Base-by-base conservation (phyloP, 2,888 invertebrate species). In the Campaea margaritaria region DNA sequence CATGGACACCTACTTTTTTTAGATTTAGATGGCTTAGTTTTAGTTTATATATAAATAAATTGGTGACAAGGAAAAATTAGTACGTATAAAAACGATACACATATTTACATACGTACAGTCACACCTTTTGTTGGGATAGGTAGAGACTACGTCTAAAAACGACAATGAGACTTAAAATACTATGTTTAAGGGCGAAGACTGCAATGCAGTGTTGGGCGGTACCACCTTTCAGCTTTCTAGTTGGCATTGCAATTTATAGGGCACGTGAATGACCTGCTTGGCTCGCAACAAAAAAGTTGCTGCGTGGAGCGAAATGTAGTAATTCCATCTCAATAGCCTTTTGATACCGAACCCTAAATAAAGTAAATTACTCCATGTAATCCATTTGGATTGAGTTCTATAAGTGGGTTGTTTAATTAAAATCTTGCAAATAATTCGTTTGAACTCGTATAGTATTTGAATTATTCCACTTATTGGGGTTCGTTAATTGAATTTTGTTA, bases 391-490 rank as follows among this genome's bases (percentile, higher is more conserved):
- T 66, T 69, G 66, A 71, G 68, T 71, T 68, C 60, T 65, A 49
- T 53, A 49, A 57, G 55, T 47, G 51, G 48, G 48, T 58, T 58
- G 53, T 58, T 58, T 53, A 52, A 58, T 58, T 58, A 52, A 62
- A 54, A 38, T 52, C 43, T 60, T 39, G 38, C 49, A 43, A 53
- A 54, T 56, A 60, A 65, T 68, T 31, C 62, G 67, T 68, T 68
- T 68, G 72, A 75, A 67, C 71, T 70, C 69, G 65, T 73, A 76
- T 76, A 74, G 73, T 72, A 70, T 74, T 75, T 72, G 73, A 80
- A 80, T 78, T 75, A 78, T 75, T 73, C 69, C 69, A 72, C 69
- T 75, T 68, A 68, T 69, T 47, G 53, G 66, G 68, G 67, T 69
- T 70, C 73, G 69, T 70, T 72, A 72, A 76, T 73, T 75, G 64